These are phyloP conservation scores for Hippoglossus hippoglossus DNA, from an alignment of 2,797 vertebrate genomes.

Conservation along the genomic window DNA sequence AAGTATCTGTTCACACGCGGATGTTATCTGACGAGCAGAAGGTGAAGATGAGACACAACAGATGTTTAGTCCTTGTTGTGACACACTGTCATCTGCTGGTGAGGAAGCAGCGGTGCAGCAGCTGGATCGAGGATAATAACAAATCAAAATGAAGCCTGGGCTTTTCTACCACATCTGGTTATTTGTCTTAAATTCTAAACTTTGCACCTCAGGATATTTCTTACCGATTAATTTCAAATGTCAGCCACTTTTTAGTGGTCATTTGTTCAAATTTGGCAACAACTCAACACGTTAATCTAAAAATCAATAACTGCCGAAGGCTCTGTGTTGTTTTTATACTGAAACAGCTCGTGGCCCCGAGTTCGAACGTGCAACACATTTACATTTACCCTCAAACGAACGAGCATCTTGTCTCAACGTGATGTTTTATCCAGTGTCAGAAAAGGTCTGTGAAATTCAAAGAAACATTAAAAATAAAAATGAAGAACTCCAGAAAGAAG, in stretches of 20 bases:
- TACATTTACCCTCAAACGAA: neutral
- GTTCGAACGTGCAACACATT: constrained; percentile 2
- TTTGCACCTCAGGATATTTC: neutral
- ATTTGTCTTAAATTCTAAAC: neutral
- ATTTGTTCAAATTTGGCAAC: no score
- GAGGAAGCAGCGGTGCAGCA: constrained; percentile 47
- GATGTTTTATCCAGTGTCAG: constrained; percentile 7
- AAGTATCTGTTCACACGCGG: neutral
- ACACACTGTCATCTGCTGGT: constrained; percentile 71
- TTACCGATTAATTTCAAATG: neutral
- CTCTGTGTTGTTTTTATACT: neutral
- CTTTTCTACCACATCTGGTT: neutral
- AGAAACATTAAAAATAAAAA: neutral
- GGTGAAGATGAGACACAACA: no score
- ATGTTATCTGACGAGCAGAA: no score
- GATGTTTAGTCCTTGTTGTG: constrained; percentile 10
- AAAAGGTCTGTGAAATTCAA: neutral
- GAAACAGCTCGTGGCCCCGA: constrained; percentile 3
- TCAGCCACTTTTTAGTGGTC: neutral
- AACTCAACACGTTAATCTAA: no score
- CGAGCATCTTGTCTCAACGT: constrained; percentile 1
- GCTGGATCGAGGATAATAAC: neutral
- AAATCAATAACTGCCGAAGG: no score
- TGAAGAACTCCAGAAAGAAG: neutral
- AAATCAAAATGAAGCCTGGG: neutral